phyloP scores from a whole-genome alignment of 2,888 invertebrate species.

The Drosophila subquinaria region DNA sequence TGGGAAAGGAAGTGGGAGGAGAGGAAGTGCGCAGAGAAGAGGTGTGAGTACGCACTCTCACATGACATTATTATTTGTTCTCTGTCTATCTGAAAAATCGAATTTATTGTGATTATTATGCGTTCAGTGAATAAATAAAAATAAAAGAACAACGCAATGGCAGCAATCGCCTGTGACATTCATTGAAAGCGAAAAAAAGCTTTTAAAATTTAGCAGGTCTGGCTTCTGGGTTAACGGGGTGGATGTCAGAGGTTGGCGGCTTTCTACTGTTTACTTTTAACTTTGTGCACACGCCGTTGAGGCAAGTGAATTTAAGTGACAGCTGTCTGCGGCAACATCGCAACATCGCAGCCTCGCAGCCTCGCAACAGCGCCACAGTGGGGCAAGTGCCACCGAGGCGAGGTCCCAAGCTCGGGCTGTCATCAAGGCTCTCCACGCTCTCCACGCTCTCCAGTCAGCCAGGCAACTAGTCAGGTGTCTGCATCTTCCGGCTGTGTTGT shows the following conservation, averaged over 20 bases:
- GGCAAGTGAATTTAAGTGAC: conserved; percentile 52
- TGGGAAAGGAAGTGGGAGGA: background rate
- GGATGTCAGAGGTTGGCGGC: conserved; percentile 16
- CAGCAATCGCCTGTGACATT: conserved; percentile 39
- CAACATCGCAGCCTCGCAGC: background rate
- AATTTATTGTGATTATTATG: conserved; percentile 45
- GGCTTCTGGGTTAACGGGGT: background rate
- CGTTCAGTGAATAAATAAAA: conserved; percentile 29
- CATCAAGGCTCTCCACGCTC: conserved; percentile 7
- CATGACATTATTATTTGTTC: conserved; percentile 6
- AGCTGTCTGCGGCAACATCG: conserved; percentile 49
- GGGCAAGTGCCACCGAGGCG: conserved; percentile 1
- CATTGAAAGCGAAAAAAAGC: conserved; percentile 54
- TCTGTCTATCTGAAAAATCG: conserved; percentile 32
- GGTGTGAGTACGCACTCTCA: background rate
- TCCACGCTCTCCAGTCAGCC: conserved; percentile 9
- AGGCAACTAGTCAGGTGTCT: conserved; percentile 39
- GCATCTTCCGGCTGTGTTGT: conserved; percentile 14
- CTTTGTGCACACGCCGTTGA: conserved; percentile 10
- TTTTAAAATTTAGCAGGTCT: conserved; percentile 38
- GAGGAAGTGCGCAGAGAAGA: background rate
- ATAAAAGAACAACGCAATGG: background rate
- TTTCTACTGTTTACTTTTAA: background rate
- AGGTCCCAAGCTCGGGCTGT: conserved; percentile 1
- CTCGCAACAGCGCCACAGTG: background rate